phyloP scores from a whole-genome alignment of 2,113 vertebrate genomes.

The Rattus norvegicus region DNA sequence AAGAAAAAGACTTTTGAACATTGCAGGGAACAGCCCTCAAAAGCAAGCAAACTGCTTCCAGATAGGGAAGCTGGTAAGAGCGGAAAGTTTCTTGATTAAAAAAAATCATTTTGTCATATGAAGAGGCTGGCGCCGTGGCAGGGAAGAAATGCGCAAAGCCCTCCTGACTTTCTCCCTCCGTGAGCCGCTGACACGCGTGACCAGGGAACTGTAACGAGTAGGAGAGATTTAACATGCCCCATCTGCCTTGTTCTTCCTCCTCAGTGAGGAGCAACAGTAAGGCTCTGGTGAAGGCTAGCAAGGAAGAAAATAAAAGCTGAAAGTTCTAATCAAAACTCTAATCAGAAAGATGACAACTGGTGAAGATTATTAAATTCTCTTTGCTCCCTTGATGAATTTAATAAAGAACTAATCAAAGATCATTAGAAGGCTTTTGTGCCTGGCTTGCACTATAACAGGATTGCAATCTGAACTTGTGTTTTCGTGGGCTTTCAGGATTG shows the following conservation, averaged over 20 bases:
- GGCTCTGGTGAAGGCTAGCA: slow-evolving; percentile 83
- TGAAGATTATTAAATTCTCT: slow-evolving; percentile 97
- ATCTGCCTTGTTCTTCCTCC: slow-evolving; percentile 68
- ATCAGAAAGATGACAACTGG: slow-evolving; percentile 97
- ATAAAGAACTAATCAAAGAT: slow-evolving; percentile 99
- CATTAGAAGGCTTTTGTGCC: slow-evolving; percentile 96
- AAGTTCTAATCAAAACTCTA: slow-evolving; percentile 94
- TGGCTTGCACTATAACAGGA: slow-evolving; percentile 87
- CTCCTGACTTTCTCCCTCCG: not conserved
- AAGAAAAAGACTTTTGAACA: slow-evolving; percentile 8
- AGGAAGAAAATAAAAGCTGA: slow-evolving; percentile 89
- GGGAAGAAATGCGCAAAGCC: not conserved
- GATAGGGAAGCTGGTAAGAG: slow-evolving; percentile 15
- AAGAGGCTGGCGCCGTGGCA: not conserved
- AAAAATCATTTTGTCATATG: slow-evolving; percentile 1
- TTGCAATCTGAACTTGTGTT: slow-evolving; percentile 89
- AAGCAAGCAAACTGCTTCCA: slow-evolving; percentile 36
- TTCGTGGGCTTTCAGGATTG: slow-evolving; percentile 82
- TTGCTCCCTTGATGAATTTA: slow-evolving; percentile 98
- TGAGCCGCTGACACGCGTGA: not conserved
- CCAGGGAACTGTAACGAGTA: slow-evolving; percentile 40
- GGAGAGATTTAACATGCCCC: slow-evolving; percentile 53
- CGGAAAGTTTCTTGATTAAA: slow-evolving; percentile 25
- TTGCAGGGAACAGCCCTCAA: not conserved
- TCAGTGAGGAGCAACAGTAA: slow-evolving; percentile 71